A percentile compares a stretch with the other conserved stretches of the same genome.
Evolutionary conservation across 1,140 invertebrate genomes (phyloP).

Genomic region (Branchinecta lindahli): DNA sequence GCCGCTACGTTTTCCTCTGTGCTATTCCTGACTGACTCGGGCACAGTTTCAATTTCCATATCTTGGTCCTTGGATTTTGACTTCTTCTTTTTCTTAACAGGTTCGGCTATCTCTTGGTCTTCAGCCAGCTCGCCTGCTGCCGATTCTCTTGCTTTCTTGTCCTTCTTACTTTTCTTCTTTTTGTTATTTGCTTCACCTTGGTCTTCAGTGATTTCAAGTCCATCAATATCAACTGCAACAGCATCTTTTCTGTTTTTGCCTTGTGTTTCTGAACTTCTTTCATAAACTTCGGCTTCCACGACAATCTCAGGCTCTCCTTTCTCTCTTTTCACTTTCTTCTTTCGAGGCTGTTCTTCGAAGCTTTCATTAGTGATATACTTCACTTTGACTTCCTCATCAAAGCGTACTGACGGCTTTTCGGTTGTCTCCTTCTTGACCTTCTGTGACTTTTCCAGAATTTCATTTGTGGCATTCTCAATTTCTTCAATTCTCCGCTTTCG

Average conservation of each 20-base stretch:
- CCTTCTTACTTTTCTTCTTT: neutral
- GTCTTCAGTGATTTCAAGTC: neutral
- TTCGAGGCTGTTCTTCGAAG: constrained; percentile 6
- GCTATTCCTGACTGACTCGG: neutral
- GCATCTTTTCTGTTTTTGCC: neutral
- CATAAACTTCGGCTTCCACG: neutral
- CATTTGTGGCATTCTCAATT: neutral
- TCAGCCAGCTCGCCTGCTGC: neutral
- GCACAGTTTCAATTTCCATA: constrained; percentile 3
- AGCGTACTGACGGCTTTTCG: constrained; percentile 12
- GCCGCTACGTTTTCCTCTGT: neutral
- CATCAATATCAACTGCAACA: neutral
- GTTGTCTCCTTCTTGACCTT: neutral
- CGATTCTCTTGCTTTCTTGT: neutral
- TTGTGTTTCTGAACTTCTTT: neutral
- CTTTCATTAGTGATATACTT: constrained; percentile 8
- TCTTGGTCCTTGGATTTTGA: constrained; percentile 13
- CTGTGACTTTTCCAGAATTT: neutral
- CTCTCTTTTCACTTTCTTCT: constrained; percentile 16
- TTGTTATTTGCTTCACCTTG: neutral
- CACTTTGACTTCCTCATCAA: constrained; percentile 15
- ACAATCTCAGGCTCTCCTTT: constrained; percentile 11
- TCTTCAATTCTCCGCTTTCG: constrained; percentile 2
- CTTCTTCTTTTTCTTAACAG: constrained; percentile 13
- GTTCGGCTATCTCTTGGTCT: neutral